Evolutionary conservation across 2,888 invertebrate species (phyloP), one percentile per base, ranked within the genome.

Genomic region (Tipula unca): DNA sequence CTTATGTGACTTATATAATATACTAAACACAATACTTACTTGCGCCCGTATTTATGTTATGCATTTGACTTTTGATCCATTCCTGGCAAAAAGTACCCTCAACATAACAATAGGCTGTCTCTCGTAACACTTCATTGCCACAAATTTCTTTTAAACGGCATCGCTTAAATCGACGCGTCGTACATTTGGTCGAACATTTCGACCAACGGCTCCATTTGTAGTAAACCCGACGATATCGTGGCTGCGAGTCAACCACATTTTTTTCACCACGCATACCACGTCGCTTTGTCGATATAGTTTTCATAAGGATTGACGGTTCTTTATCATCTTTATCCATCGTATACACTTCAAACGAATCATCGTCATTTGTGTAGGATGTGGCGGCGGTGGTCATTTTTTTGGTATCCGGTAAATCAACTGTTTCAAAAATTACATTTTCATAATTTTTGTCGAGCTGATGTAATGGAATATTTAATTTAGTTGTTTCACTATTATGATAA

Each of bases 161-260:
- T 89, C 94, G 93, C 89, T 97, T 95, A 89, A 93, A 93, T 87
- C 98, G 92, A 48, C 94, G 92, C 1, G 97, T 97, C 20, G 94
- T 94, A 89, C 98, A 98, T 87, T 94, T 93, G 87, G 93, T 92
- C 0, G 95, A 94, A 89, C 98, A 98, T 13, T 93, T 91, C 0
- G 95, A 95, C 98, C 98, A 98, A 36, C 94, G 91, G 54, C 95
- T 94, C 97, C 98, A 98, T 87, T 93, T 93, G 0, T 94, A 94
- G 89, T 95, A 96, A 14, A 94, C 92, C 35, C 93, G 88, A 6
- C 89, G 86, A 86, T 89, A 89, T 0, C 88, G 88, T 5, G 89
- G 88, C 69, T 87, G 87, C 14, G 88, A 88, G 13, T 91, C 90
- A n/a, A 89, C 88, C 1, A 89, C 90, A 2, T 89, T 89, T 32